Conservation (phyloP, 2,113 vertebrate species). For the Malurus elegans region DNA sequence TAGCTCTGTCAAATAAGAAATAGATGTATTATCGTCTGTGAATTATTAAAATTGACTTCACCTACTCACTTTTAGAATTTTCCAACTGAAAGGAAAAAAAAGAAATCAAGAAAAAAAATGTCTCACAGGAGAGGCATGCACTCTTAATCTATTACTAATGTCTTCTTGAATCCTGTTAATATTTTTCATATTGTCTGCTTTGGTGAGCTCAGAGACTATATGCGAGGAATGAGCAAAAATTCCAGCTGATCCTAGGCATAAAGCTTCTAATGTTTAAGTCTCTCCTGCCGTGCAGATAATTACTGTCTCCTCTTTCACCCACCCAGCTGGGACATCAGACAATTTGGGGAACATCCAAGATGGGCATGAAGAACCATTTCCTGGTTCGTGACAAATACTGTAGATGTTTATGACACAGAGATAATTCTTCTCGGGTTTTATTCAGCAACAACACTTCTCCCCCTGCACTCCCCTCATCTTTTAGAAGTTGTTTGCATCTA, state of each 20-base stretch:
- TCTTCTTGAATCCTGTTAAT: slow-evolving; percentile 33
- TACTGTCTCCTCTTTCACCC: slow-evolving; percentile 37
- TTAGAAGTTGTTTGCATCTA: not conserved
- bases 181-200: slow-evolving; percentile 56
- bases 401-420: slow-evolving; percentile 20
- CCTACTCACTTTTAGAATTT: not conserved
- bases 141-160: slow-evolving; percentile 51
- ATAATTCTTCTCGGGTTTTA: not conserved
- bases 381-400: slow-evolving; percentile 11
- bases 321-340: slow-evolving; percentile 46
- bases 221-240: slow-evolving; percentile 36
- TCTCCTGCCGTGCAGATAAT: slow-evolving; percentile 46
- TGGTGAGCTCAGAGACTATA: slow-evolving; percentile 7
- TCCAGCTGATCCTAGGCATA: slow-evolving; percentile 32
- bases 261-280: slow-evolving; percentile 40
- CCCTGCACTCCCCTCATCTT: not conserved
- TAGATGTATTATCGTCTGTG: slow-evolving; percentile 30
- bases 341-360: slow-evolving; percentile 31
- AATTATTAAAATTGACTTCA: slow-evolving; percentile 35
- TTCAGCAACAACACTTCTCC: not conserved
- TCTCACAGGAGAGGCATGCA: not conserved
- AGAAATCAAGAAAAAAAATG: not conserved
- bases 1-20: slow-evolving; percentile 53
- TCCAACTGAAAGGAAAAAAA: not conserved
- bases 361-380: slow-evolving; percentile 26